Evolutionary conservation across 2,797 vertebrate genomes (phyloP).

Genomic region (Sebastes vulpes): DNA sequence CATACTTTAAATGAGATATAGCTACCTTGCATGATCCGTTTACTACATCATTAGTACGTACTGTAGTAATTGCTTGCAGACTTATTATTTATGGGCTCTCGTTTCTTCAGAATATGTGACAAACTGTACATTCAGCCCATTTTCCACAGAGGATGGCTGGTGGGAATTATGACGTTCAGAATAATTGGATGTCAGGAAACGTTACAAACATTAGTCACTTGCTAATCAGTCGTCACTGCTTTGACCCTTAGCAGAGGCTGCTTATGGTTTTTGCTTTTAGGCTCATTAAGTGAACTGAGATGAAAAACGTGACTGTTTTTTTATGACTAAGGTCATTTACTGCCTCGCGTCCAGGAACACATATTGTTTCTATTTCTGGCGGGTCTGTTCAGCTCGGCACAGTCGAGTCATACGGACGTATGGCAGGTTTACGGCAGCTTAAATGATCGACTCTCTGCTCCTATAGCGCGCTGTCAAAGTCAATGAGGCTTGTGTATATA

Average conservation of each 20-base stretch:
- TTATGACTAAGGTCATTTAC: constrained; percentile 32
- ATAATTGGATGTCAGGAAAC: constrained; percentile 22
- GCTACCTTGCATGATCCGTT: not conserved
- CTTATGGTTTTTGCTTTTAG: constrained; percentile 24
- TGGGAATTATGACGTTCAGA: constrained; percentile 10
- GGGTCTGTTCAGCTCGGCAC: constrained; percentile 33
- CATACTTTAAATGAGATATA: not conserved
- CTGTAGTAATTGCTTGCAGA: not conserved
- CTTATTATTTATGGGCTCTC: not conserved
- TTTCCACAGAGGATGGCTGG: constrained; percentile 14
- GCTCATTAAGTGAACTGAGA: constrained; percentile 43
- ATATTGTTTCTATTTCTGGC: constrained; percentile 53
- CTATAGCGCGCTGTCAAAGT: constrained; percentile 37
- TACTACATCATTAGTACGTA: not conserved
- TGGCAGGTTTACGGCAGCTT: constrained; percentile 53
- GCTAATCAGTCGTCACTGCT: constrained; percentile 7
- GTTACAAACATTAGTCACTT: constrained; percentile 20
- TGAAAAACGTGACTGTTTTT: constrained; percentile 24
- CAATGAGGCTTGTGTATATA: constrained; percentile 42
- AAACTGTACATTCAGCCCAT: not conserved
- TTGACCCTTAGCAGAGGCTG: constrained; percentile 1
- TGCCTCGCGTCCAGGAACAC: constrained; percentile 21
- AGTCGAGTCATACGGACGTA: constrained; percentile 22
- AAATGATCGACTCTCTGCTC: constrained; percentile 33
- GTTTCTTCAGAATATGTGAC: not conserved